Conservation (phyloP, 2,113 vertebrate genomes). For the Nestor notabilis region DNA sequence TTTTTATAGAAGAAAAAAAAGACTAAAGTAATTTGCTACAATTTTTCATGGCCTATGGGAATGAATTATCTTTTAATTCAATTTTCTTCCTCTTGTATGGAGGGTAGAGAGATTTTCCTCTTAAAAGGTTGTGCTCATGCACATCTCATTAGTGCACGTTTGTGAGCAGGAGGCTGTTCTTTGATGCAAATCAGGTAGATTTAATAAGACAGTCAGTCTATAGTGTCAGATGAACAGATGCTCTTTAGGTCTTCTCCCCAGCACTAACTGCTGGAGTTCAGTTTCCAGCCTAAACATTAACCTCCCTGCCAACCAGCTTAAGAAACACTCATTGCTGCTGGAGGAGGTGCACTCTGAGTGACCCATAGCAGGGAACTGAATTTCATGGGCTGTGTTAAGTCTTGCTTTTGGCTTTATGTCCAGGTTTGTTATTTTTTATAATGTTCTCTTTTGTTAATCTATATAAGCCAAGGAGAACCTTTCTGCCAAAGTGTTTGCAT, state of each 20-base stretch:
- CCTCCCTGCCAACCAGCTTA: not conserved
- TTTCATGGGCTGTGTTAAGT: not conserved
- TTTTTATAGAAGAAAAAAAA: not conserved
- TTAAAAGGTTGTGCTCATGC: not conserved
- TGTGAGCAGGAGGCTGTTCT: not conserved
- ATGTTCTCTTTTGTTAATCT: not conserved
- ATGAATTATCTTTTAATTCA: not conserved
- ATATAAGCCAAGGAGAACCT: not conserved
- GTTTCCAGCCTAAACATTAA: not conserved
- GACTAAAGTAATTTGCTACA: not conserved
- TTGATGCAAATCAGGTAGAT: not conserved
- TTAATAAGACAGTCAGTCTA: not conserved
- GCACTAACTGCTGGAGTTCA: not conserved
- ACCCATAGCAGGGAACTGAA: not conserved
- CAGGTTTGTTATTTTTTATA: not conserved
- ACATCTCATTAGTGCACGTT: not conserved
- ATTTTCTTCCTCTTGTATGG: not conserved
- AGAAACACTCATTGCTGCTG: not conserved
- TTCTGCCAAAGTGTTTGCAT: not conserved
- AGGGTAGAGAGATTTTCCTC: not conserved
- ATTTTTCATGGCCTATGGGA: not conserved
- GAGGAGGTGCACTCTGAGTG: not conserved
- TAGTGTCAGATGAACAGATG: not conserved
- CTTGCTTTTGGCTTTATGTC: not conserved
- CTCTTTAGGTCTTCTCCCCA: not conserved